These are phyloP conservation scores for Mallotus villosus DNA, from an alignment of 2,797 vertebrate genomes.

Conservation along the genomic window DNA sequence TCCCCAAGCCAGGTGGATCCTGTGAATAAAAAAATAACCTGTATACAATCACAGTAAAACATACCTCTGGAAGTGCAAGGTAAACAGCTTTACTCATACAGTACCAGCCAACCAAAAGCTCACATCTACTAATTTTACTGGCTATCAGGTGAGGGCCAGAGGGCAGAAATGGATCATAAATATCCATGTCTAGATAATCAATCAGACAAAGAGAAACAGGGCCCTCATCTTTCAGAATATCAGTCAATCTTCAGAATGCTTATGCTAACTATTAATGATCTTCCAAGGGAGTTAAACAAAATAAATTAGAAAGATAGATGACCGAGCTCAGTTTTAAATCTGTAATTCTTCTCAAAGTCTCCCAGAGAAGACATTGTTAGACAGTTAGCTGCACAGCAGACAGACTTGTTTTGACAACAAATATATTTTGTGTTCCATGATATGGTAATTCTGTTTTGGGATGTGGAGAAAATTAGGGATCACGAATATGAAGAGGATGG, in stretches of 20 bases:
- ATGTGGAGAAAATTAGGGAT: background rate
- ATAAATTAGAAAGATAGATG: background rate
- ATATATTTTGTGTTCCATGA: conserved; percentile 52
- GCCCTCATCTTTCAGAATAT: too few species aligned
- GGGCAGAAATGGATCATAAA: background rate
- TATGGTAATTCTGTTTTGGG: background rate
- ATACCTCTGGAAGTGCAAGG: conserved; percentile 36
- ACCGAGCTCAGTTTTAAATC: background rate
- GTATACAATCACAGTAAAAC: conserved; percentile 37
- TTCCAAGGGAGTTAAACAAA: background rate
- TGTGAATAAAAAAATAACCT: conserved; percentile 44
- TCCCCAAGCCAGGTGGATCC: conserved; percentile 13
- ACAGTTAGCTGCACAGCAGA: conserved; percentile 49
- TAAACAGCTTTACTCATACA: conserved; percentile 49
- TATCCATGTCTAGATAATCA: background rate
- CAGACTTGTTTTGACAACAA: conserved; percentile 55
- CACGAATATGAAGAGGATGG: background rate
- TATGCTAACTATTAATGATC: background rate
- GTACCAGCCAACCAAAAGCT: conserved; percentile 8
- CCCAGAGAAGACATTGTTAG: conserved; percentile 38
- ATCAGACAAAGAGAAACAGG: background rate
- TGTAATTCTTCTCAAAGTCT: background rate
- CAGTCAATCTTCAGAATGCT: too few species aligned
- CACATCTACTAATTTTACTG: background rate
- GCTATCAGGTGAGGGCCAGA: background rate